These are phyloP conservation scores for Ianthella basta DNA, from an alignment of 37 sponge, comb jelly and placozoan genomes.

Conservation along the genomic window DNA sequence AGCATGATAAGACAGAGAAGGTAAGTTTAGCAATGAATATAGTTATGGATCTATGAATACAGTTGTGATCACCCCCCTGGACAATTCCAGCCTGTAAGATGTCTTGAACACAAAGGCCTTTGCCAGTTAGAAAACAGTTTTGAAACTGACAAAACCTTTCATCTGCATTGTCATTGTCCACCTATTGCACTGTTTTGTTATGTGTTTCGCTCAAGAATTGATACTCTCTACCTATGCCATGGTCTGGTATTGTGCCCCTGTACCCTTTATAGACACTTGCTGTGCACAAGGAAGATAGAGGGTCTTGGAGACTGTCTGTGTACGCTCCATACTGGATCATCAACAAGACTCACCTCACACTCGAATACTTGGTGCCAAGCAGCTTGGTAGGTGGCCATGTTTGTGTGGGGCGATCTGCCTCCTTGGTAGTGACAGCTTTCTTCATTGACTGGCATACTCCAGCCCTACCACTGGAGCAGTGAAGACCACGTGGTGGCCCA, in stretches of 20 bases:
- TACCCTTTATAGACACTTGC: background rate
- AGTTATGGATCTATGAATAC: no score
- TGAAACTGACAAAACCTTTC: no score
- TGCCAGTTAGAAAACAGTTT: no score
- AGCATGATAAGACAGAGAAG: background rate
- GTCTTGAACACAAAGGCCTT: no score
- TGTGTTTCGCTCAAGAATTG: background rate
- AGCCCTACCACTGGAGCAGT: background rate
- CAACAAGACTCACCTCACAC: slow-evolving; percentile 76
- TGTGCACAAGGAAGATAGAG: slow-evolving; percentile 47
- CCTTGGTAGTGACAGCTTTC: no score
- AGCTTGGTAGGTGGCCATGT: background rate
- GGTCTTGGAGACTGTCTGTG: slow-evolving; percentile 60
- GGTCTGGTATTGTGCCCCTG: background rate
- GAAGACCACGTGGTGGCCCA: background rate
- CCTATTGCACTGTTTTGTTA: background rate
- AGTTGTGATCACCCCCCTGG: no score
- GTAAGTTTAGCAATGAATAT: background rate
- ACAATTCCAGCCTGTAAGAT: no score
- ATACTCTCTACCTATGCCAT: background rate
- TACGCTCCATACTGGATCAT: slow-evolving; percentile 88
- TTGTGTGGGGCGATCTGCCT: no score
- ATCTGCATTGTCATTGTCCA: no score
- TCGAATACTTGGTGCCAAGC: slow-evolving; percentile 64
- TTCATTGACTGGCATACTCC: background rate